Conservation (phyloP, 2,888 invertebrate species). For the Nephrocerus scutellatus region DNA sequence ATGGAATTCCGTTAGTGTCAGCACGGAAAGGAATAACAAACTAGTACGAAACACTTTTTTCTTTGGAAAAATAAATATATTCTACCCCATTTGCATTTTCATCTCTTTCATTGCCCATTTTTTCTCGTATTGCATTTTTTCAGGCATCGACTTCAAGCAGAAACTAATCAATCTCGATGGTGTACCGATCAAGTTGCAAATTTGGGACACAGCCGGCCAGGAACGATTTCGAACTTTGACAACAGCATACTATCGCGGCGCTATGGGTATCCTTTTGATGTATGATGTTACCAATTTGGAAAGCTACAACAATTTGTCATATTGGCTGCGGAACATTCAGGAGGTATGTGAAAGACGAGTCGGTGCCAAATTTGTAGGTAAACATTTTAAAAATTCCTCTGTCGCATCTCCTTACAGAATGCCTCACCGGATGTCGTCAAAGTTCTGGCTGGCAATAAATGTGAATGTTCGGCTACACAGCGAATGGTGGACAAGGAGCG, state of each 20-base stretch:
- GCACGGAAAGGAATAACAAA: no score
- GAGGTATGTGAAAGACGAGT: constrained; percentile 53
- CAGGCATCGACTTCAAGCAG: constrained; percentile 86
- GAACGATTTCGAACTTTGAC: constrained; percentile 64
- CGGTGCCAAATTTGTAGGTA: not conserved
- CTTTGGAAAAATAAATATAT: no score
- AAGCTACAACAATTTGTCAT: constrained; percentile 83
- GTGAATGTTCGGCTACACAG: constrained; percentile 66
- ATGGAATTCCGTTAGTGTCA: no score
- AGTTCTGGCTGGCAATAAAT: constrained; percentile 79
- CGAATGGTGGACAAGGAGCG: constrained; percentile 71
- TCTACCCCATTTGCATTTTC: not conserved
- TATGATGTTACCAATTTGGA: constrained; percentile 85
- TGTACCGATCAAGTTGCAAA: constrained; percentile 64
- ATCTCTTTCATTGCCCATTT: constrained; percentile 8
- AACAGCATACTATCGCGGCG: constrained; percentile 81
- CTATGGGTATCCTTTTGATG: constrained; percentile 86
- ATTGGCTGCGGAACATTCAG: constrained; percentile 86
- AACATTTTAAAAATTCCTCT: constrained; percentile 1
- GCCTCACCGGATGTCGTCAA: constrained; percentile 81
- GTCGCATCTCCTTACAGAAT: constrained; percentile 55
- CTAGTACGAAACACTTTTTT: no score
- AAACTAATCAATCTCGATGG: constrained; percentile 82
- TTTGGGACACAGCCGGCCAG: constrained; percentile 78
- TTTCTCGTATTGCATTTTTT: constrained; percentile 24